These are phyloP conservation scores for Coilia nasus DNA, from an alignment of 2,797 vertebrate genomes.

Conservation along the genomic window DNA sequence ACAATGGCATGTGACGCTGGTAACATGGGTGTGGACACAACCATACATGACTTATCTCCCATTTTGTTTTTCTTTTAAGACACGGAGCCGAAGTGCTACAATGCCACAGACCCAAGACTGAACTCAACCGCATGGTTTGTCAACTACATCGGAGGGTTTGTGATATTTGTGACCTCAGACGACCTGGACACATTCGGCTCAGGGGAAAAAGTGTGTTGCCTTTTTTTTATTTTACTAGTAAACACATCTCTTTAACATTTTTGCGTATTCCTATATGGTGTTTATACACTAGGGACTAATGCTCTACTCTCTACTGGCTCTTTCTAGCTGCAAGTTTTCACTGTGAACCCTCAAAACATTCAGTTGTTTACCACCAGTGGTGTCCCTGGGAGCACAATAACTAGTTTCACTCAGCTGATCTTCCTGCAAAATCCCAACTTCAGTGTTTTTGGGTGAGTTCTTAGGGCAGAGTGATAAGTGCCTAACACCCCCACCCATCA, in stretches of 20 bases:
- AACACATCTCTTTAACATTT: not conserved
- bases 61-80: conserved; percentile 36
- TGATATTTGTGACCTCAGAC: conserved; percentile 34
- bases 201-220: not conserved
- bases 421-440: conserved; percentile 35
- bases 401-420: conserved; percentile 37
- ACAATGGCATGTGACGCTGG: not conserved
- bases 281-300: not conserved
- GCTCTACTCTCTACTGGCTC: not conserved
- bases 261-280: no score
- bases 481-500: no score
- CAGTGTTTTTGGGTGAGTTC: conserved; percentile 36
- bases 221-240: not conserved
- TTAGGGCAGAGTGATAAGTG: not conserved
- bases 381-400: conserved; percentile 18
- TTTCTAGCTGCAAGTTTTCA: conserved; percentile 46
- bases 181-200: conserved; percentile 47
- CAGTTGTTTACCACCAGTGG: conserved; percentile 23
- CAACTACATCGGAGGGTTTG: conserved; percentile 45
- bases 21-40: not conserved
- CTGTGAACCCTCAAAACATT: conserved; percentile 43
- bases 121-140: conserved; percentile 54
- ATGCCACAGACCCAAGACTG: not conserved
- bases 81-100: conserved; percentile 47
- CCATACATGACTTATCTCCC: not conserved